Evolutionary conservation across 2,113 vertebrate genomes (phyloP), one percentile per base, ranked within the genome.

Genomic region (Ochotona curzoniae): DNA sequence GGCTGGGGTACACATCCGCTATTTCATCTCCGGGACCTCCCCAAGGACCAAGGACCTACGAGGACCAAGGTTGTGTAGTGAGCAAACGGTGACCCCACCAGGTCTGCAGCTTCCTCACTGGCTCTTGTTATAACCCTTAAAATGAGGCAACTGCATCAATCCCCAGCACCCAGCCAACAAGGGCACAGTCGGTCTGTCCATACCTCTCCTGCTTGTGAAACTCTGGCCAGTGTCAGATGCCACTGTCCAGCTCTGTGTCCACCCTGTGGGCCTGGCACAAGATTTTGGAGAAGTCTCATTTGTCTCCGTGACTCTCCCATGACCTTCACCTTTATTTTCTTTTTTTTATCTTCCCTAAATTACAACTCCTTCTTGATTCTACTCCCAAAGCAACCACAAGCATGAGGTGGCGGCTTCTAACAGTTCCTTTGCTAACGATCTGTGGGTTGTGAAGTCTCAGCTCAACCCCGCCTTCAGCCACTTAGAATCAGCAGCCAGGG

Each of bases 401-500:
- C 84, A 7, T 28, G 14, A 25, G 60, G 60, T 7, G 0, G 76
- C 23, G 5, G 3, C 80, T 54, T 18, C 4, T 11, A n/a, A 60
- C 32, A 15, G 79, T 17, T 18, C 13, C n/a, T 74, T 64, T 8
- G 5, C n/a, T 81, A 73, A 67, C 1, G 0, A 44, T 26, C 2
- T 13, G 21, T 11, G 57, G 75, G 5, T 15, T 2, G 47, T 32
- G 54, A 78, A 12, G 44, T 28, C 57, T 35, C 30, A 6, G 30
- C 13, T 83, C 13, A 13, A 61, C 10, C 0, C 20, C 4, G 69
- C 61, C 47, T 64, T 7, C 57, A 2, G 2, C 4, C 14, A 14
- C 38, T 30, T 20, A 1, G 23, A 17, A 14, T 12, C 13, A 0
- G 0, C 5, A 1, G 1, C 3, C 35, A 5, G 44, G 47, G 0